Conservation (phyloP, 2,113 vertebrate species). For the Acinonyx jubatus region DNA sequence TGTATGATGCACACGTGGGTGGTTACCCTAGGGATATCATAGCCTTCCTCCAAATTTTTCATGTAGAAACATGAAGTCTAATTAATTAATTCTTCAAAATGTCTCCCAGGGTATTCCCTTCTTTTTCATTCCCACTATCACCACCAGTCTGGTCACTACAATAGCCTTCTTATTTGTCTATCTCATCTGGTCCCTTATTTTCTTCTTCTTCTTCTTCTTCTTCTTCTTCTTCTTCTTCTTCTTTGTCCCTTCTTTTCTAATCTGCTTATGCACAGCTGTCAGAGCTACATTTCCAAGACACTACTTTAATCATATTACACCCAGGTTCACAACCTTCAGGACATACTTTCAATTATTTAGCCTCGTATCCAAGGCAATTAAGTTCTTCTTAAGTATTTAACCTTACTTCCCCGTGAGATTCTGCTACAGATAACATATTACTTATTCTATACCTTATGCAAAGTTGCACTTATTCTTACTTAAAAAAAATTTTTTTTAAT, state of each 20-base stretch:
- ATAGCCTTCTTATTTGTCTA: not conserved
- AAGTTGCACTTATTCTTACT: not conserved
- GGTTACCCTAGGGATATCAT: not conserved
- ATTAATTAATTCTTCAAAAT: not conserved
- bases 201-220: too few relatives aligned
- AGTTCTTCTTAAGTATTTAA: not conserved
- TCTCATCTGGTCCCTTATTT: not conserved
- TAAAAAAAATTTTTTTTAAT: too few relatives aligned
- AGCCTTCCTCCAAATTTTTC: not conserved
- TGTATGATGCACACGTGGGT: not conserved
- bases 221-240: too few relatives aligned
- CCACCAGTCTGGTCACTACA: not conserved
- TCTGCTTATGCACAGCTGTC: not conserved
- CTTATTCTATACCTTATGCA: not conserved
- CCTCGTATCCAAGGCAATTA: not conserved
- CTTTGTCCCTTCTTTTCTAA: not conserved
- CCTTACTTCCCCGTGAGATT: not conserved
- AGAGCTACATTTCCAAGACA: not conserved
- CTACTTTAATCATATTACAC: not conserved
- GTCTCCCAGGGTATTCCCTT: not conserved
- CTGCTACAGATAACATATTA: not conserved
- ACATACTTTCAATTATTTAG: not conserved
- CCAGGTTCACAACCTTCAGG: not conserved
- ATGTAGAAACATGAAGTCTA: not conserved
- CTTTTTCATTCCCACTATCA: not conserved